These are phyloP conservation scores for Callipepla californica DNA, from an alignment of 2,113 vertebrate genomes.

Conservation along the genomic window DNA sequence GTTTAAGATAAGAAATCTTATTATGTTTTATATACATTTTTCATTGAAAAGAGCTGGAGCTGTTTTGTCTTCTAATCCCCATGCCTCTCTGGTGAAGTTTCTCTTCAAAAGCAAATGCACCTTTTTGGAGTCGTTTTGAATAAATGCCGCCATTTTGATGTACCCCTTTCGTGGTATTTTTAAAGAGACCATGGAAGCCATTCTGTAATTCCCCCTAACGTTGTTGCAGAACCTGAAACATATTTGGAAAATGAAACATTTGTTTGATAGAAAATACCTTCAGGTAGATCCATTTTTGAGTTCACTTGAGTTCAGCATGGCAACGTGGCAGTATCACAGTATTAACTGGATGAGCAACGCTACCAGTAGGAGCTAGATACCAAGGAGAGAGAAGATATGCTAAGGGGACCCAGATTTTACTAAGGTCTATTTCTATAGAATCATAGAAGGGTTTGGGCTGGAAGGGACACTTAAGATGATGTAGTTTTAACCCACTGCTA, in stretches of 20 bases:
- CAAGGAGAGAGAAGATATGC: neutral
- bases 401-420: neutral
- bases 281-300: neutral
- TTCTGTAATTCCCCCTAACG: neutral
- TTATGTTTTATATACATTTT: neutral
- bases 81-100: neutral
- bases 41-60: neutral
- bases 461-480: too few species aligned
- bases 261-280: neutral
- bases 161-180: neutral
- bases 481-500: too few species aligned
- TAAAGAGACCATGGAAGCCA: neutral
- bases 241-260: neutral
- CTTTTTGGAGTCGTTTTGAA: neutral
- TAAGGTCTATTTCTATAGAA: neutral
- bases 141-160: neutral
- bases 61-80: neutral
- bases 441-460: too few species aligned
- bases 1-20: neutral
- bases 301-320: neutral
- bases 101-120: neutral
- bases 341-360: neutral
- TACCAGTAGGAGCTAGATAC: neutral
- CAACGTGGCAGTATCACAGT: fast-evolving
- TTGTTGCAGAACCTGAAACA: neutral